A percentile compares a stretch with the other conserved stretches of the same genome.
Conservation (phyloP, 2,888 invertebrate species). For the Deroplatys truncata region DNA sequence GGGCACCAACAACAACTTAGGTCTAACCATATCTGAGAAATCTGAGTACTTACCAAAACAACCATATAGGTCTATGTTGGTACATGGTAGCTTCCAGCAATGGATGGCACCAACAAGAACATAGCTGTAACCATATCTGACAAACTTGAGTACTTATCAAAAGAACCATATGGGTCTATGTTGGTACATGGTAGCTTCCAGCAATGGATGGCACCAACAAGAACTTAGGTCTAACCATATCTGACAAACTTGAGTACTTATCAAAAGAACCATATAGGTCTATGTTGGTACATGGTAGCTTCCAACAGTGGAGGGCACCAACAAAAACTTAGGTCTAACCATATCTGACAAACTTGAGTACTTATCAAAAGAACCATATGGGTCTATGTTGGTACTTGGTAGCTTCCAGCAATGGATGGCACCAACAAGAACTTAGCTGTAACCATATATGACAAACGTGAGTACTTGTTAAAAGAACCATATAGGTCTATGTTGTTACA, state of each 20-base stretch:
- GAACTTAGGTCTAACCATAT: constrained; percentile 93
- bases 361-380: no score
- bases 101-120: constrained; percentile 58
- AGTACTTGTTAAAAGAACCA: no score
- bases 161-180: constrained; percentile 95
- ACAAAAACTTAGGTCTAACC: constrained; percentile 95
- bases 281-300: constrained; percentile 53
- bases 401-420: no score
- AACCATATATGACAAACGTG: no score
- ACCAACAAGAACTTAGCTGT: no score
- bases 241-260: no score
- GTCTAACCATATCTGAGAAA: no score
- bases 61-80: constrained; percentile 95
- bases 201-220: constrained; percentile 91
- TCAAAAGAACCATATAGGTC: no score
- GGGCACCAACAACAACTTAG: constrained; percentile 43
- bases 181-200: constrained; percentile 90
- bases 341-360: constrained; percentile 42
- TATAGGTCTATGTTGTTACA: no score
- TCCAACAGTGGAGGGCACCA: constrained; percentile 96
- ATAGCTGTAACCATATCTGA: no score
- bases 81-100: constrained; percentile 90
- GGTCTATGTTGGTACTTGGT: no score
- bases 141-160: constrained; percentile 46
- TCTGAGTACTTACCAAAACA: constrained; percentile 59